phyloP scores from a whole-genome alignment of 2,888 invertebrate genomes.

The Heliconius cydno region DNA sequence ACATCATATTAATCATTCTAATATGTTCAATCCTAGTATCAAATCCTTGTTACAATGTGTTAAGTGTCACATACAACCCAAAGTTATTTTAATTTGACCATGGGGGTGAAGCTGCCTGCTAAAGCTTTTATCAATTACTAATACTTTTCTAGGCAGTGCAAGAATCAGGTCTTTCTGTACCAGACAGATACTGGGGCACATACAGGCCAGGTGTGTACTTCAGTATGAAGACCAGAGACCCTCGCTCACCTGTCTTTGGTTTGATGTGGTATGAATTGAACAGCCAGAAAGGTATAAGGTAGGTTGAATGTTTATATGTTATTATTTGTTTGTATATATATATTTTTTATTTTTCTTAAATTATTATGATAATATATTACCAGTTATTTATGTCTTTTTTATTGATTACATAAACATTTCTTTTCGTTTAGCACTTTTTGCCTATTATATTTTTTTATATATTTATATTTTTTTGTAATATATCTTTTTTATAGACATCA shows the following conservation, averaged over 20 bases:
- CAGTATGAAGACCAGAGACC: constrained; percentile 95
- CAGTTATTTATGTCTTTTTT: too few species aligned
- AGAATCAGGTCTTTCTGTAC: constrained; percentile 87
- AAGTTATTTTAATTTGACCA: too few species aligned
- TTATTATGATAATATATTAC: not conserved
- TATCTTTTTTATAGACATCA: constrained; percentile 86
- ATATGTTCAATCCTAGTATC: too few species aligned
- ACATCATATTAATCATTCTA: too few species aligned
- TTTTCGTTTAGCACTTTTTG: too few species aligned
- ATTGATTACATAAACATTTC: too few species aligned
- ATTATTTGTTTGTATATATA: not conserved
- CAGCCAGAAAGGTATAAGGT: constrained; percentile 89
- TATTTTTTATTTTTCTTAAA: not conserved
- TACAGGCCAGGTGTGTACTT: constrained; percentile 95
- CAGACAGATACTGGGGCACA: constrained; percentile 95
- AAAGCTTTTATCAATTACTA: too few species aligned
- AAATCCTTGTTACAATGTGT: too few species aligned
- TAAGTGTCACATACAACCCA: too few species aligned
- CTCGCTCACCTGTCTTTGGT: constrained; percentile 94
- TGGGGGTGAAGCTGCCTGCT: too few species aligned
- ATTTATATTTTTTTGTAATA: too few species aligned
- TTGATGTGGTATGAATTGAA: constrained; percentile 97
- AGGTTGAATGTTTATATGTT: constrained; percentile 39
- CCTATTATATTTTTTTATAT: too few species aligned
- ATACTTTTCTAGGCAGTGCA: constrained; percentile 84